Percentiles rank a stretch among this genome's conserved stretches.
Evolutionary conservation across 2,888 invertebrate genomes (phyloP).

Genomic region (Oasisia sp.): DNA sequence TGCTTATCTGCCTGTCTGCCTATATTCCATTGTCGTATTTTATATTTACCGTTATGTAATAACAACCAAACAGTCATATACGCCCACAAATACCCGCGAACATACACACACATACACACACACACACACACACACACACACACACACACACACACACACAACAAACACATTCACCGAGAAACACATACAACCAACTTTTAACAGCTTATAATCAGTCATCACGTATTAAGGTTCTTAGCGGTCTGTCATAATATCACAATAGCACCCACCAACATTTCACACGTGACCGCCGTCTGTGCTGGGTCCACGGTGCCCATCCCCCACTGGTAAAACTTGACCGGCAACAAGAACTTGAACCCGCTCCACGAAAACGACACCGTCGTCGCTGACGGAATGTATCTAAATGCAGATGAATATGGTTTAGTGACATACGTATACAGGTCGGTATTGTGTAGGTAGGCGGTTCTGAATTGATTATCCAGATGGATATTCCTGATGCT

Average conservation of each 20-base stretch:
- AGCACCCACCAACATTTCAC: not conserved
- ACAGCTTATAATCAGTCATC: not conserved
- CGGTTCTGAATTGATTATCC: too few relatives aligned
- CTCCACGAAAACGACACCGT: constrained; percentile 7
- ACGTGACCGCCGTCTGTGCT: not conserved
- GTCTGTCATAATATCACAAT: not conserved
- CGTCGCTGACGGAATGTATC: constrained; percentile 6
- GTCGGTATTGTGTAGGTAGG: too few relatives aligned
- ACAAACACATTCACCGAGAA: too few relatives aligned
- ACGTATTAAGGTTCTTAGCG: not conserved
- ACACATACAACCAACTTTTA: not conserved
- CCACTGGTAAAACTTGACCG: constrained; percentile 14
- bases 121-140: too few relatives aligned
- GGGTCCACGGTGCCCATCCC: not conserved
- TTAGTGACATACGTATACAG: not conserved
- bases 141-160: too few relatives aligned
- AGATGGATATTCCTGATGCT: too few relatives aligned
- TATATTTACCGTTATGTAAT: too few relatives aligned
- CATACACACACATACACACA: too few relatives aligned
- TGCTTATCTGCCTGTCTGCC: too few relatives aligned
- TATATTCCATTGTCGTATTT: too few relatives aligned
- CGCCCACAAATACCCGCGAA: too few relatives aligned
- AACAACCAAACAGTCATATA: too few relatives aligned
- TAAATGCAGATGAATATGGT: not conserved
- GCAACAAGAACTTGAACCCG: constrained; percentile 21